A percentile compares a stretch with the other conserved stretches of the same genome.
Conservation (phyloP, 2,888 invertebrate genomes). For the Pollenia angustigena region DNA sequence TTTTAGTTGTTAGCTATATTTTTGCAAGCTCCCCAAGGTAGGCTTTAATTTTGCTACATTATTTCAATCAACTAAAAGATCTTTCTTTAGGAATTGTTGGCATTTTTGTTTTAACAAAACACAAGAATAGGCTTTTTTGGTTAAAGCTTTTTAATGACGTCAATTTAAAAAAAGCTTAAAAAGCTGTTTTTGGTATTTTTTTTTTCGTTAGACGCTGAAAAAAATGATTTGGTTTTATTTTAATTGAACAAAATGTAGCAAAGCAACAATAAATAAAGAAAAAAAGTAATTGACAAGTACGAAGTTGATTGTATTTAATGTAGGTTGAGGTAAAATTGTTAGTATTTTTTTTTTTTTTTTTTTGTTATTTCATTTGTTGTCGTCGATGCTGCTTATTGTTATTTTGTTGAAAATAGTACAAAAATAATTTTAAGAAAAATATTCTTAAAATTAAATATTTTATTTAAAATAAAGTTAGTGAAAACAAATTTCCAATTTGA, state of each 20-base stretch:
- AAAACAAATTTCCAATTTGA: background rate
- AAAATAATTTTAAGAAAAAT: constrained; percentile 3
- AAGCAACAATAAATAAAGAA: constrained; percentile 36
- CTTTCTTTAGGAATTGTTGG: background rate
- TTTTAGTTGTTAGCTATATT: constrained; percentile 46
- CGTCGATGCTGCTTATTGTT: constrained; percentile 46
- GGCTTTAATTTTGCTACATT: constrained; percentile 18
- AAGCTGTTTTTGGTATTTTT: constrained; percentile 52
- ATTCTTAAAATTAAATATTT: constrained; percentile 2
- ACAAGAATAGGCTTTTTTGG: background rate
- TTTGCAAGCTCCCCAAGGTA: constrained; percentile 39
- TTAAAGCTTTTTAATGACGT: constrained; percentile 60
- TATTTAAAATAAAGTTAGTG: constrained; percentile 3
- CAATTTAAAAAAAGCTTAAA: constrained; percentile 40
- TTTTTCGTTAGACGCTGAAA: background rate
- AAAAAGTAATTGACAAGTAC: constrained; percentile 72
- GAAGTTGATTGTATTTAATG: constrained; percentile 75
- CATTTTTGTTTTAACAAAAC: background rate
- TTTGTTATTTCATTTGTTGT: constrained; percentile 29
- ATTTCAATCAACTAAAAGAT: constrained; percentile 12
- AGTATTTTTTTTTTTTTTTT: constrained; percentile 32
- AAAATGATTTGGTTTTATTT: constrained; percentile 56
- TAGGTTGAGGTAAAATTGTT: constrained; percentile 74
- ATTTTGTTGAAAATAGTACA: constrained; percentile 9
- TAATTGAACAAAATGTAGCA: constrained; percentile 62